These are phyloP conservation scores for Oncorhynchus gorbuscha DNA, from an alignment of 2,113 vertebrate species.

Conservation along the genomic window DNA sequence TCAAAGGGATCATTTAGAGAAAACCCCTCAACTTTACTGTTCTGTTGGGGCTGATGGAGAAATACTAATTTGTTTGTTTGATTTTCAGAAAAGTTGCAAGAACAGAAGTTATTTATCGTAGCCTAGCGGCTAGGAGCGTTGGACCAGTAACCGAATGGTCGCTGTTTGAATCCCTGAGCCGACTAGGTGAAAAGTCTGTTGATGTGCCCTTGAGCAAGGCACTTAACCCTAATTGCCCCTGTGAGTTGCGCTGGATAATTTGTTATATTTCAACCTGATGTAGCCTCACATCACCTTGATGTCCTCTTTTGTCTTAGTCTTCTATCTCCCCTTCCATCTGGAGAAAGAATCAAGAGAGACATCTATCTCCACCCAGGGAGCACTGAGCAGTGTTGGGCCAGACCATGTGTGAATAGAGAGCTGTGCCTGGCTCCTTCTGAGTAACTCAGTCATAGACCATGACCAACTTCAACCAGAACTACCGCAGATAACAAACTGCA, in stretches of 20 bases:
- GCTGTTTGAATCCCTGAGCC: too few relatives aligned
- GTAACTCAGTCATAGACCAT: neutral
- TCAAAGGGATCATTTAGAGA: too few relatives aligned
- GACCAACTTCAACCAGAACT: neutral
- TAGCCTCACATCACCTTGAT: neutral
- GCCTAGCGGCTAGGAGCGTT: too few relatives aligned
- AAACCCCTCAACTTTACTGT: too few relatives aligned
- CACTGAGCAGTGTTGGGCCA: neutral
- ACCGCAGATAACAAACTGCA: neutral
- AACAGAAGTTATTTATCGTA: neutral
- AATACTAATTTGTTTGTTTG: neutral
- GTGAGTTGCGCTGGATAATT: too few relatives aligned
- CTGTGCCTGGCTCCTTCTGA: neutral
- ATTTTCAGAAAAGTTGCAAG: neutral
- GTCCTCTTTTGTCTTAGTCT: constrained; percentile 17
- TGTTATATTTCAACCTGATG: neutral
- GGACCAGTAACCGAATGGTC: too few relatives aligned
- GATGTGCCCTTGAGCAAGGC: too few relatives aligned
- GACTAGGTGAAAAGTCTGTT: too few relatives aligned
- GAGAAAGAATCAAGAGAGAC: neutral
- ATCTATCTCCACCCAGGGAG: constrained; percentile 18
- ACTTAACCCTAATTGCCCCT: too few relatives aligned
- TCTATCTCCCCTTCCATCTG: constrained; percentile 13
- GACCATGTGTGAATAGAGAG: neutral
- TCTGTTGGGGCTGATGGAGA: neutral